Percentiles rank a stretch among this genome's conserved stretches.
Evolutionary conservation across 2,797 vertebrate species (phyloP).

Genomic region (Clarias laeviceps): DNA sequence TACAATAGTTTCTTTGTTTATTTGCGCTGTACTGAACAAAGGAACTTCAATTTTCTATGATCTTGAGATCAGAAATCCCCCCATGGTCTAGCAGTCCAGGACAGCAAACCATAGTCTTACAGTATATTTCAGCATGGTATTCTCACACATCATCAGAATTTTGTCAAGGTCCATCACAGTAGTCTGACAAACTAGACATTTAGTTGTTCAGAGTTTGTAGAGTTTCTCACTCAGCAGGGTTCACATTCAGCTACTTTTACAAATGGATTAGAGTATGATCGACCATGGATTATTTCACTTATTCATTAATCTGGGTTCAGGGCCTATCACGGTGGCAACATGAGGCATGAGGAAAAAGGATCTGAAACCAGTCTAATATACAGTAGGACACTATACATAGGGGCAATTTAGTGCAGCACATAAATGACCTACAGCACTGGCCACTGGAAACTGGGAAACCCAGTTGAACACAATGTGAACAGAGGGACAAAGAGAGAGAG

Average conservation of each 20-base stretch:
- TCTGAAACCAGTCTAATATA: background rate
- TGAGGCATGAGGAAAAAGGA: background rate
- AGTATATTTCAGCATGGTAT: background rate
- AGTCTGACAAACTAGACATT: background rate
- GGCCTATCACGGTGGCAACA: background rate
- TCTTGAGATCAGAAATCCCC: no score
- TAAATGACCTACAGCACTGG: background rate
- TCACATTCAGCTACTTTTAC: background rate
- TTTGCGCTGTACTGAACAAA: no score
- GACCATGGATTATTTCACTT: background rate
- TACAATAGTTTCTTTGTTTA: no score
- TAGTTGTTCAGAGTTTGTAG: background rate
- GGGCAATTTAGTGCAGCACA: background rate
- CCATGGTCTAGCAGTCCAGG: no score
- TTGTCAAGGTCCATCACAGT: background rate
- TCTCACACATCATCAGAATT: background rate
- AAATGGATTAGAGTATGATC: no score
- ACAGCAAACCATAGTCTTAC: no score
- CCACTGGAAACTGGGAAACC: background rate
- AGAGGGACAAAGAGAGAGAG: background rate
- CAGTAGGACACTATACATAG: background rate
- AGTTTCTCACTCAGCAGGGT: background rate
- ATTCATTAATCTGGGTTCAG: background rate
- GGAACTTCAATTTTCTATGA: no score
- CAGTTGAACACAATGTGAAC: background rate